Evolutionary conservation across 1,140 invertebrate species (phyloP).

Genomic region (Hypsibius dujardini): DNA sequence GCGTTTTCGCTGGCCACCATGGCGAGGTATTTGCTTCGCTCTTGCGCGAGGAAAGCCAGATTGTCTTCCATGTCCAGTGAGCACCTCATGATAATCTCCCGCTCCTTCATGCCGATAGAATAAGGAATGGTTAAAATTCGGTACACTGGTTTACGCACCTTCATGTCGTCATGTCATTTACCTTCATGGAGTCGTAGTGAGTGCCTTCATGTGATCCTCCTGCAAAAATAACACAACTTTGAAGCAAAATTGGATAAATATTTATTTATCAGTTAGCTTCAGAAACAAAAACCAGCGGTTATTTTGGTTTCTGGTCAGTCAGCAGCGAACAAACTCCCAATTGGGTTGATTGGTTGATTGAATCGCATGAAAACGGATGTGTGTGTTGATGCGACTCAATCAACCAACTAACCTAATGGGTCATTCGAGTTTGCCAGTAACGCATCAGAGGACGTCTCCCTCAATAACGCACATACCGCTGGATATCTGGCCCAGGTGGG

Average conservation of each 20-base stretch:
- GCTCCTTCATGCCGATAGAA: background rate
- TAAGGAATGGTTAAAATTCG: too few species aligned
- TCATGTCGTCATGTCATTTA: too few species aligned
- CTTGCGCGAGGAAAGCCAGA: conserved; percentile 12
- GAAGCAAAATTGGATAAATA: too few species aligned
- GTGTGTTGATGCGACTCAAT: too few species aligned
- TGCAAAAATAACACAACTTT: conserved; percentile 10
- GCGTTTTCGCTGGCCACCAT: conserved; percentile 23
- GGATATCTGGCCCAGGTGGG: background rate
- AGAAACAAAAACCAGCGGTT: too few species aligned
- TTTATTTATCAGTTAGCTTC: too few species aligned
- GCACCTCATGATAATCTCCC: background rate
- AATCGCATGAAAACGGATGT: too few species aligned
- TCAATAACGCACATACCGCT: background rate
- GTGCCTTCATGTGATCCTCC: conserved; percentile 34
- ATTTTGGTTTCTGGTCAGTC: too few species aligned
- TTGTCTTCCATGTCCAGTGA: background rate
- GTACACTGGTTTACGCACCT: too few species aligned
- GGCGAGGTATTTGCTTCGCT: conserved; percentile 23
- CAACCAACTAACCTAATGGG: too few species aligned
- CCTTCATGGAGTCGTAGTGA: background rate
- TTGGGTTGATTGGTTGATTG: too few species aligned
- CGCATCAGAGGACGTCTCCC: conserved; percentile 31
- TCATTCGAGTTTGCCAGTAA: conserved; percentile 28
- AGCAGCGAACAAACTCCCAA: too few species aligned